Base-by-base conservation (phyloP, 1,140 invertebrate genomes). In the Bombus superbus region DNA sequence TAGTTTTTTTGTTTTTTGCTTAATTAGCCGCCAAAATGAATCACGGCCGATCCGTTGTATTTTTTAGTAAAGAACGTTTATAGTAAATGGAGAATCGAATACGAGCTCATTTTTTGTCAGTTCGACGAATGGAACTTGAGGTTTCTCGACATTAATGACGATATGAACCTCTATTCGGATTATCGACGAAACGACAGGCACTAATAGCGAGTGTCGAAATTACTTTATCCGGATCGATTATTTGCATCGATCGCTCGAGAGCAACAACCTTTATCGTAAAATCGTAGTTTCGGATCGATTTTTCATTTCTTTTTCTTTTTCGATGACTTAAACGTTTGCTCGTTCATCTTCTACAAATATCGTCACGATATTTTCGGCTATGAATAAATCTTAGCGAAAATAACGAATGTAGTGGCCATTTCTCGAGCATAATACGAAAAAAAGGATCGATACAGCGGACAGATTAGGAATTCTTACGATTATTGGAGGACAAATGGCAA, bases 1-100 rank as follows among this genome's bases (percentile, higher is more conserved):
- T 57, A 25, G 10, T 32, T 3, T 47, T 81, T 75, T 57, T 57
- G 59, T 40, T 40, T 71, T 28, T 53, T 47, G 15, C 47, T 73
- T 68, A 88, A 86, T 91, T 89, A 92, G 86, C 88, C 89, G 86
- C 69, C 69, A 64, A 68, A 74, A 75, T 76, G 76, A 66, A 82
- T 68, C 53, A 66, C 72, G 77, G 53, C 47, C 79, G 42, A 79
- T 80, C 59, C n/a, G 10, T 57, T 73, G 69, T 81, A 32, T 62
- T 64, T 85, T 88, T 91, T 90, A 86, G 84, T 83, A 85, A 90
- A 91, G 88, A 92, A 92, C 87, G 77, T 72, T 73, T 44, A 68
- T 77, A 47, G 59, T 42, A 66, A 90, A 91, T 89, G 93, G 91
- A 90, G 89, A 87, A 90, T 88, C 89, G 87, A 81, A 79, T 88